Base-by-base conservation (phyloP, 2,113 vertebrate genomes). In the Entomyzon cyanotis region DNA sequence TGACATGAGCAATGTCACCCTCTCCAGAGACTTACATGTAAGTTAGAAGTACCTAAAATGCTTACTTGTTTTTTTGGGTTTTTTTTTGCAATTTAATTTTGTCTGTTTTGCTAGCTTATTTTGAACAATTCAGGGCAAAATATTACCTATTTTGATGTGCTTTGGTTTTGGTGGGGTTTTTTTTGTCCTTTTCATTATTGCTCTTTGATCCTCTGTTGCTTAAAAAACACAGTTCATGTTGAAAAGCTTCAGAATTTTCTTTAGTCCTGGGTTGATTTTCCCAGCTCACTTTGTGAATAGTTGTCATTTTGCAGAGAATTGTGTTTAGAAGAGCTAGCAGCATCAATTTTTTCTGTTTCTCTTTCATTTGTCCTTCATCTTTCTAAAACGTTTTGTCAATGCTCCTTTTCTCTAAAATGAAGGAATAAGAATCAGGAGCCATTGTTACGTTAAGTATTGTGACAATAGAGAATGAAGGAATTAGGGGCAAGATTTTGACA, bases 1-100 rank as follows among this genome's bases (percentile, higher is more conserved):
- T 16, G 99, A 99, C 83, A 99, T 99, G 99, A 99, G 99, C 97
- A 99, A 99, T 7, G 99, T 99, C 10, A 99, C 99, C 0, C 98
- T 99, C 60, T 99, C 99, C 87, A 98, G 99, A 97, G 99, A 99
- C 55, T 90, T 99, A 87, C 98, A 99, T 77, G 99, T 99, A 97
- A 98, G 99, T 98, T 25, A 81, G 39, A 78, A 87, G 47, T 18
- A 55, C 8, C 67, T 83, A 27, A 65, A 85, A 27, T 78, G 15
- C n/a, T 35, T 77, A 9, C 67, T 71, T 82, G n/a, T 37, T 37
- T 37, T 9, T 37, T 37, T 37, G 8, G 10, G 8, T 56, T 60
- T 87, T 53, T 18, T 63, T 87, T 37, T 11, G 16, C 37, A 44
- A 15, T 53, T 52, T 39, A 8, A 7, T 42, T 73, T 93, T 64